Evolutionary conservation across 2,797 vertebrate genomes (phyloP).

Genomic region (Myotis findleyi): DNA sequence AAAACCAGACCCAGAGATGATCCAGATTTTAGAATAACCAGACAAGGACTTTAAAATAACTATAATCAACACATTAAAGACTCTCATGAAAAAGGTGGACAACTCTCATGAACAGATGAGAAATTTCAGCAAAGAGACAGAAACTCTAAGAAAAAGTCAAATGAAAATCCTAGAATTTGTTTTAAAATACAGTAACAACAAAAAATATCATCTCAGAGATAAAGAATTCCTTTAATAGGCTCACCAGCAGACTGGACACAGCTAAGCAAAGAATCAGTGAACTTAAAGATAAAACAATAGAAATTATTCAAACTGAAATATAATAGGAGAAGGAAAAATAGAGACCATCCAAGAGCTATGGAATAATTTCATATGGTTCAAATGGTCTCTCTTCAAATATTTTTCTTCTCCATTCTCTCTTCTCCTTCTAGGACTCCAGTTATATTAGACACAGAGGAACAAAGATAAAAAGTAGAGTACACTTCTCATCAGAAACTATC

Average conservation of each 20-base stretch:
- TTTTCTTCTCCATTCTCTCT: no score
- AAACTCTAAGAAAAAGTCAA: background rate
- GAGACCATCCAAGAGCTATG: background rate
- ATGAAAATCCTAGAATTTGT: background rate
- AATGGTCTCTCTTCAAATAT: background rate
- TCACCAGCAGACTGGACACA: background rate
- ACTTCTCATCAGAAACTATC: background rate
- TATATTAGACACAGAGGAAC: background rate
- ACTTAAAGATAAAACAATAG: background rate
- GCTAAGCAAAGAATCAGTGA: background rate
- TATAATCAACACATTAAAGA: background rate
- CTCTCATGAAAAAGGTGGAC: background rate
- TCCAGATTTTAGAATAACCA: background rate
- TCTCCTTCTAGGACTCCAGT: no score
- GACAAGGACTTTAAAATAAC: background rate
- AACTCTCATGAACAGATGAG: background rate
- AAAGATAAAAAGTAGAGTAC: background rate
- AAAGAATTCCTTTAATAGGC: background rate
- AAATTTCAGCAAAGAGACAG: background rate
- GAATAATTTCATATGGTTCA: constrained; percentile 26
- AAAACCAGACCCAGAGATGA: background rate
- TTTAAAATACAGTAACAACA: background rate
- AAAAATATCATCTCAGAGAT: background rate
- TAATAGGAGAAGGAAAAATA: background rate
- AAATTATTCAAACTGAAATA: constrained; percentile 52